A percentile compares a stretch with the other conserved stretches of the same genome.
Conservation (phyloP, 2,113 vertebrate species). For the Psilopogon haemacephalus region DNA sequence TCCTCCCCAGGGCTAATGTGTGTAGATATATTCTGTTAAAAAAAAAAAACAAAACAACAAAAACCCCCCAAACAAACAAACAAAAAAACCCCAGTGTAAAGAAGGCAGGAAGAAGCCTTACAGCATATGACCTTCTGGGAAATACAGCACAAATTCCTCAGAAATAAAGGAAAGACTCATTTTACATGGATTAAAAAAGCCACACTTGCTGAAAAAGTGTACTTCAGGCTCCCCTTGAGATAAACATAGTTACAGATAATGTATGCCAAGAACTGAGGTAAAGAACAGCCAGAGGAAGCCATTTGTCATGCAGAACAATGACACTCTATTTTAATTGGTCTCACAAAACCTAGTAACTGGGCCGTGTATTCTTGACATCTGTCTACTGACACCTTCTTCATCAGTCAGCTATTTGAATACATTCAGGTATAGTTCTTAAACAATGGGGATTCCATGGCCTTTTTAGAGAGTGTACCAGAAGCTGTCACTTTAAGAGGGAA, state of each 20-base stretch:
- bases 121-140: neutral
- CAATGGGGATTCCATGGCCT: neutral
- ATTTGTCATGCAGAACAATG: slow-evolving; percentile 37
- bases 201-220: neutral
- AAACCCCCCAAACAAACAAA: no score
- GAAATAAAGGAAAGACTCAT: neutral
- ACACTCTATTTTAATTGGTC: neutral
- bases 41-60: no score
- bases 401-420: neutral
- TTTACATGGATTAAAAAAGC: neutral
- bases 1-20: neutral
- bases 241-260: slow-evolving; percentile 22
- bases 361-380: neutral
- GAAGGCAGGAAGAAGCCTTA: neutral
- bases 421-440: neutral
- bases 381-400: neutral
- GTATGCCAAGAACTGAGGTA: neutral
- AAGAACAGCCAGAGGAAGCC: slow-evolving; percentile 16
- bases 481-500: neutral
- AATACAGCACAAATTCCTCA: neutral
- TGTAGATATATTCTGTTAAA: neutral
- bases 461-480: neutral
- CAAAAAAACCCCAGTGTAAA: no score
- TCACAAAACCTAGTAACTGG: slow-evolving; percentile 1
- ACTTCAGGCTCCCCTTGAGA: slow-evolving; percentile 18